phyloP scores from a whole-genome alignment of 1,140 invertebrate genomes.

The Lethocerus indicus region DNA sequence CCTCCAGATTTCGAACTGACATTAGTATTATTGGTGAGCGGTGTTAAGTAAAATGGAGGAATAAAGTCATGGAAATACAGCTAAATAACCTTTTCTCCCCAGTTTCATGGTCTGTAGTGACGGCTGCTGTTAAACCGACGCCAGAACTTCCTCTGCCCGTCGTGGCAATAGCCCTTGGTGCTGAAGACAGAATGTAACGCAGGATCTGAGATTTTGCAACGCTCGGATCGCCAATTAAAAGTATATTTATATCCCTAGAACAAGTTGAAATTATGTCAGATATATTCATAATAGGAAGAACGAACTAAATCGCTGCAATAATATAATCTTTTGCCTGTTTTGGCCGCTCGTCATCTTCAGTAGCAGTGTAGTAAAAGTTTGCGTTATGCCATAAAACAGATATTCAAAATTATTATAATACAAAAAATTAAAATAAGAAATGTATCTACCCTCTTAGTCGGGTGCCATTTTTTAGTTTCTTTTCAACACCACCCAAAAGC shows the following conservation, averaged over 20 bases:
- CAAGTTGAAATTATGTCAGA: background rate
- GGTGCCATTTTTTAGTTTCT: constrained; percentile 88
- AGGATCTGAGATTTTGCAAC: constrained; percentile 97
- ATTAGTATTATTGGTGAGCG: too few species aligned
- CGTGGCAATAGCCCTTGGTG: constrained; percentile 88
- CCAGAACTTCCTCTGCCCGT: constrained; percentile 92
- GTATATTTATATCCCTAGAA: constrained; percentile 82
- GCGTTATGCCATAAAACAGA: too few species aligned
- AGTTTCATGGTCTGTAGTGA: constrained; percentile 89
- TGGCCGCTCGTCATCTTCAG: too few species aligned
- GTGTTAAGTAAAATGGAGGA: too few species aligned
- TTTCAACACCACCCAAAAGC: constrained; percentile 89
- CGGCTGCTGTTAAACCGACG: constrained; percentile 96
- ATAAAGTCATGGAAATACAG: too few species aligned
- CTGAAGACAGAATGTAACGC: constrained; percentile 85
- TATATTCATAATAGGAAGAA: background rate
- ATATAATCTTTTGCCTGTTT: too few species aligned
- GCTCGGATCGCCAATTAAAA: constrained; percentile 96
- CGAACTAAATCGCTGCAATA: too few species aligned
- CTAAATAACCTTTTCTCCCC: constrained; percentile 64
- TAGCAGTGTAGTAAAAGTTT: too few species aligned
- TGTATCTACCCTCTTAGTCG: constrained; percentile 68
- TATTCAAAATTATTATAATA: too few species aligned
- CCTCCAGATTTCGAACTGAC: too few species aligned
- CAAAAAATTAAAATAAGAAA: background rate